phyloP scores from a whole-genome alignment of 2,797 vertebrate genomes.

The Potorous gilbertii region DNA sequence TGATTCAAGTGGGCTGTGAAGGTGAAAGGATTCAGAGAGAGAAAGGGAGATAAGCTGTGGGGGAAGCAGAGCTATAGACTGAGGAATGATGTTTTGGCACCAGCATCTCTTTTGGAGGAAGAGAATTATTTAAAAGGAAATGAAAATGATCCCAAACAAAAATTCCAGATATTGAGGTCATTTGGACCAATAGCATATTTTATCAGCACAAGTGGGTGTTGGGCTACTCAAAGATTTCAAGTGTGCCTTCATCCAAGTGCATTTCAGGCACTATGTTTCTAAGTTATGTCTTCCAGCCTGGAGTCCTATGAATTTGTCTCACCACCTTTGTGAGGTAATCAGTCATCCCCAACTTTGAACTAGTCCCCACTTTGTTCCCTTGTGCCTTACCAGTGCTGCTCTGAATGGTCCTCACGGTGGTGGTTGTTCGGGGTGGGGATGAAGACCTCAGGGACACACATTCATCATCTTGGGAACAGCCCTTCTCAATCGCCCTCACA shows the following conservation, averaged over 20 bases:
- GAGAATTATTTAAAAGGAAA: background rate
- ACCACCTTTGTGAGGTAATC: background rate
- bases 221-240: background rate
- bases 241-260: background rate
- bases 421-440: slow-evolving; percentile 93
- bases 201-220: background rate
- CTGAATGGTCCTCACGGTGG: slow-evolving; percentile 98
- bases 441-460: slow-evolving; percentile 91
- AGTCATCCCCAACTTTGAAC: background rate
- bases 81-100: background rate
- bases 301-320: background rate
- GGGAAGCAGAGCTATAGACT: background rate
- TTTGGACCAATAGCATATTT: background rate
- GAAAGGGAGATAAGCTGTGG: background rate
- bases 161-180: background rate
- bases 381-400: slow-evolving; percentile 94
- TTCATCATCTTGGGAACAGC: slow-evolving; percentile 95
- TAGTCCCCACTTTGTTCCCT: background rate
- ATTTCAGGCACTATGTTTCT: background rate
- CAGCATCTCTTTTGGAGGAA: background rate
- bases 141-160: background rate
- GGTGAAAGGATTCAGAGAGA: background rate
- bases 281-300: background rate
- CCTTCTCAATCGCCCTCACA: slow-evolving; percentile 96
- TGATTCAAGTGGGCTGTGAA: background rate